phyloP scores from a whole-genome alignment of 37 sponge, comb jelly and placozoan genomes.

The Lycopodina hypogea region DNA sequence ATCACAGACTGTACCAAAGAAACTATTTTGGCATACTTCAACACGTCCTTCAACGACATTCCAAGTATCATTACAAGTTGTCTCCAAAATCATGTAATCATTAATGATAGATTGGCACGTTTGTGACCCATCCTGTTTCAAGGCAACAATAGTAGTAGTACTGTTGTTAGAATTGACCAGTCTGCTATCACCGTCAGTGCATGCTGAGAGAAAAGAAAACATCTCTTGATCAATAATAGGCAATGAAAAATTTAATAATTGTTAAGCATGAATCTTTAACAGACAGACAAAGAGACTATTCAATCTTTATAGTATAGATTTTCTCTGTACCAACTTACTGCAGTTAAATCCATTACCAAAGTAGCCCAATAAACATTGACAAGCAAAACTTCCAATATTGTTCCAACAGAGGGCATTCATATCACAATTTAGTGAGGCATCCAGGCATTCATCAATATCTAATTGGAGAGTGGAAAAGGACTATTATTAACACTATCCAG shows the following conservation, averaged over 20 bases:
- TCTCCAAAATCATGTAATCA: background rate
- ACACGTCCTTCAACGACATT: constrained; percentile 30
- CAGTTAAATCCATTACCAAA: background rate
- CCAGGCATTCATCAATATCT: constrained; percentile 46
- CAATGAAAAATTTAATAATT: no score
- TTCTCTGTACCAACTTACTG: no score
- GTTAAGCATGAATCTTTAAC: no score
- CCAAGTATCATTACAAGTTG: background rate
- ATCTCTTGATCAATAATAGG: no score
- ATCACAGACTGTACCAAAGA: constrained; percentile 46
- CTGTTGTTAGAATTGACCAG: background rate
- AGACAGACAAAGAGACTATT: no score
- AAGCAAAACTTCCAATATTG: constrained; percentile 49
- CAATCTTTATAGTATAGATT: no score
- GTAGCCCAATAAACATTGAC: constrained; percentile 44
- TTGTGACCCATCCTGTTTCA: background rate
- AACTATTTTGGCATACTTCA: constrained; percentile 9
- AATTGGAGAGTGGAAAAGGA: background rate
- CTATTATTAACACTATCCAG: background rate
- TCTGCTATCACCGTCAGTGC: constrained; percentile 25
- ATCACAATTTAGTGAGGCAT: constrained; percentile 15
- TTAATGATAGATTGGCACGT: background rate
- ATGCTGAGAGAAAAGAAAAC: background rate
- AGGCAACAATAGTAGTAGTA: background rate
- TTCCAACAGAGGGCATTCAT: constrained; percentile 27